A percentile compares a stretch with the other conserved stretches of the same genome.
Evolutionary conservation across 2,888 invertebrate species (phyloP).

Genomic region (Peribatodes rhomboidaria): DNA sequence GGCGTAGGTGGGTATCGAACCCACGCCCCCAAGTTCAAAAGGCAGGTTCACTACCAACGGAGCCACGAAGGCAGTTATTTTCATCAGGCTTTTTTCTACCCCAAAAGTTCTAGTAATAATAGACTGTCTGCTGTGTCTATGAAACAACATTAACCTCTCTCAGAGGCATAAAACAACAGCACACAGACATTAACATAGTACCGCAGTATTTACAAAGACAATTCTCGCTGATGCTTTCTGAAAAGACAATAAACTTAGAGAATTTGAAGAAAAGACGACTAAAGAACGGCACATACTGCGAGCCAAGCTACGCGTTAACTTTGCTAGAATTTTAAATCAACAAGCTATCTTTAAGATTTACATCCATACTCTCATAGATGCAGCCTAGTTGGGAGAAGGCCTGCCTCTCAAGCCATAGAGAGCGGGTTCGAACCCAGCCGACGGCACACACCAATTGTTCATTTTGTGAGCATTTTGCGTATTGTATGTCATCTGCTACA

Average conservation of each 20-base stretch:
- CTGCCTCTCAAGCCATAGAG: too few species aligned
- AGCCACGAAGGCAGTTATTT: too few species aligned
- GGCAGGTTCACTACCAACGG: too few species aligned
- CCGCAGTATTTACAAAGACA: slow-evolving; percentile 19
- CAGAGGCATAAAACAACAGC: slow-evolving; percentile 46
- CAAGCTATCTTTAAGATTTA: background rate
- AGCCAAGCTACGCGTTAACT: background rate
- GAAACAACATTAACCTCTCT: slow-evolving; percentile 11
- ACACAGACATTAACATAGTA: slow-evolving; percentile 50
- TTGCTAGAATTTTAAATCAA: too few species aligned
- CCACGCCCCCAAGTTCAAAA: too few species aligned
- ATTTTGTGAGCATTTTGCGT: too few species aligned
- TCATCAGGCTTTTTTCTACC: background rate
- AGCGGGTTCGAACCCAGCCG: too few species aligned
- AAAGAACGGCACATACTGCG: slow-evolving; percentile 7
- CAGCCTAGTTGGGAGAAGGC: too few species aligned
- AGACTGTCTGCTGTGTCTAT: background rate
- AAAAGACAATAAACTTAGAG: slow-evolving; percentile 42
- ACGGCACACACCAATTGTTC: too few species aligned
- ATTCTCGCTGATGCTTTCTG: slow-evolving; percentile 42
- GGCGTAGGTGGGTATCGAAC: too few species aligned
- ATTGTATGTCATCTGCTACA: too few species aligned
- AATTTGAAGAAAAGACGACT: slow-evolving; percentile 51
- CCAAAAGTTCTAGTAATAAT: background rate
- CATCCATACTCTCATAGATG: too few species aligned